phyloP scores from a whole-genome alignment of 2,797 vertebrate species.

The Falco biarmicus region DNA sequence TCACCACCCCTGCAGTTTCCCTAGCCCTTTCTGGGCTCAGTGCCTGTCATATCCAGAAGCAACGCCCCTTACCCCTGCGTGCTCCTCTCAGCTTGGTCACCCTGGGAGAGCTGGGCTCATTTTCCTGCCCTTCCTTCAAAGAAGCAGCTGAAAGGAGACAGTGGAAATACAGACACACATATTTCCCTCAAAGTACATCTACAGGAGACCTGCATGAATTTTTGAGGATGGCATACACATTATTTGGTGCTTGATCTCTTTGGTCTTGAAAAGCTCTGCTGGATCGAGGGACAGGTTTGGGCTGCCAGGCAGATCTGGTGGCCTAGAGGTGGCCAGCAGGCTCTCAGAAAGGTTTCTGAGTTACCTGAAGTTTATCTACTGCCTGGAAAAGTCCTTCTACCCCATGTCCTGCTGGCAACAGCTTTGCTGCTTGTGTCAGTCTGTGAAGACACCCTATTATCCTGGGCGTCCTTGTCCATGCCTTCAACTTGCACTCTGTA shows the following conservation, averaged over 20 bases:
- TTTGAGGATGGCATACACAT: not conserved
- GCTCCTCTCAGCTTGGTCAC: not conserved
- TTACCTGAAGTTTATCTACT: not conserved
- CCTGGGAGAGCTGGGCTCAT: not conserved
- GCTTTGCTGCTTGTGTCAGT: not conserved
- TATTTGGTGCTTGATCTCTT: not conserved
- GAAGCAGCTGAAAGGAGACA: not conserved
- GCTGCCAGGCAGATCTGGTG: not conserved
- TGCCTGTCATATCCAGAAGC: rapidly evolving
- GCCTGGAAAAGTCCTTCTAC: not conserved
- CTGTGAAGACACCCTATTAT: not conserved
- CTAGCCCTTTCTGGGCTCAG: not conserved
- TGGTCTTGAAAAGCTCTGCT: not conserved
- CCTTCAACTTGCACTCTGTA: not conserved
- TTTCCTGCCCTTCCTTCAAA: not conserved
- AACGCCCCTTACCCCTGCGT: rapidly evolving
- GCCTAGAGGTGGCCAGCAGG: not conserved
- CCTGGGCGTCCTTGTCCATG: not conserved
- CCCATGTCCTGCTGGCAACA: not conserved
- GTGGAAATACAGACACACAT: rapidly evolving
- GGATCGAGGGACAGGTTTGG: not conserved
- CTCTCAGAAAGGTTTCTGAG: not conserved
- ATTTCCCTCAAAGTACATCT: not conserved
- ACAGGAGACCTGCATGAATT: not conserved
- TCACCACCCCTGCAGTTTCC: not conserved